Base-by-base conservation (phyloP, 2,113 vertebrate genomes). In the Glareola pratincola region DNA sequence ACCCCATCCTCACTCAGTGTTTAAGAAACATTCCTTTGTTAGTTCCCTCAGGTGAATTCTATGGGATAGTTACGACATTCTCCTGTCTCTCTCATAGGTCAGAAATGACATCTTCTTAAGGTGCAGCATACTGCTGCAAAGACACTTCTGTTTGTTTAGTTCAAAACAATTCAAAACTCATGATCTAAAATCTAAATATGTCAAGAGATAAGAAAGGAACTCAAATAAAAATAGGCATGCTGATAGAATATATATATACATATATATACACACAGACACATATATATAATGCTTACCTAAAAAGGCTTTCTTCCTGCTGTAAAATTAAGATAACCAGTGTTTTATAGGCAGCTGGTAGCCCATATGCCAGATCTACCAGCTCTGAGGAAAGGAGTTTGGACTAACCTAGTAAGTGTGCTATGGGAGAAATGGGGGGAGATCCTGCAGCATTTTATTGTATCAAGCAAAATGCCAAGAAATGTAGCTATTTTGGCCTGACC, bases 311-410 rank as follows among this genome's bases (percentile, higher is more conserved):
- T 82, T 85, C 51, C 79, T 79, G 60, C 76, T 91, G 71, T 85
- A 81, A 87, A 85, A 77, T 41, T 17, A 90, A 90, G 85, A 75
- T 85, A 93, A 59, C 81, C 74, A 67, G 30, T 7, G 48, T 82
- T 90, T 85, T 34, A 82, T 41, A 78, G 91, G 87, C 85, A 96
- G 73, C 91, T 96, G 85, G 73, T 73, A 90, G 77, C 23, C 88
- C 88, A 90, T 92, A 92, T 96, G 91, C 88, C 91, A 92, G 84
- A 89, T 69, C 63, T 84, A 80, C 88, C 68, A 95, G 84, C 76
- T 83, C 51, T 86, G 56, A 88, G 68, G 54, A 91, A 73, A 89
- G 77, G 68, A 87, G 41, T 88, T 78, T 71, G 60, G 69, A 81
- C 78, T 88, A 60, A 90, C 43, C 92, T 57, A 77, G 45, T 56